Evolutionary conservation across 2,797 vertebrate genomes (phyloP).

Genomic region (Myiothlypis coronata): DNA sequence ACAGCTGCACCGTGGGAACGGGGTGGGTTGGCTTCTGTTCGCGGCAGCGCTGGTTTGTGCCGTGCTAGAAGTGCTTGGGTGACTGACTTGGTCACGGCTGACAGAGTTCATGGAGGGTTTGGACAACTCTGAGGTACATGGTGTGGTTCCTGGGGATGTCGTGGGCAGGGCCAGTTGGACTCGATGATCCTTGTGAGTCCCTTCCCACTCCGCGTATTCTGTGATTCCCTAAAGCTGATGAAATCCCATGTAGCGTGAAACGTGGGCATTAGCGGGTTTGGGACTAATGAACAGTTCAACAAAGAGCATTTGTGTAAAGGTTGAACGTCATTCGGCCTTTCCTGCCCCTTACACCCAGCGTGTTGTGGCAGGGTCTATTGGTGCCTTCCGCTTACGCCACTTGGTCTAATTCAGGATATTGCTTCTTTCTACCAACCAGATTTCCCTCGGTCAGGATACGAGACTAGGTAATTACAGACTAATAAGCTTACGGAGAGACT

Average conservation of each 20-base stretch:
- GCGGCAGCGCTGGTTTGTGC: neutral
- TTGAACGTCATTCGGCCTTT: neutral
- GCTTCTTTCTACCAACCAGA: neutral
- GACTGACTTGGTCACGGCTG: neutral
- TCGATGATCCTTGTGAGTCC: neutral
- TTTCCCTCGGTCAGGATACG: neutral
- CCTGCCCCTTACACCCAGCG: neutral
- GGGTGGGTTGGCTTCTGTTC: too few relatives aligned
- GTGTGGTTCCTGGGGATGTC: neutral
- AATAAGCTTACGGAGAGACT: neutral
- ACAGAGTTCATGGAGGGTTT: rapidly evolving
- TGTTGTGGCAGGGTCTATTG: neutral
- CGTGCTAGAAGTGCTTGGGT: too few relatives aligned
- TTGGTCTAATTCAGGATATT: neutral
- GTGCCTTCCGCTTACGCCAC: neutral
- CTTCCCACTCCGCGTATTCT: rapidly evolving
- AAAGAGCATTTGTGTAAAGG: neutral
- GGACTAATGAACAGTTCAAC: neutral
- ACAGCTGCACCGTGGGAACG: too few relatives aligned
- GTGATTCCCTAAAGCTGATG: neutral
- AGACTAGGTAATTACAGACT: neutral
- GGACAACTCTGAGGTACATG: rapidly evolving
- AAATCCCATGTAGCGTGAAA: neutral
- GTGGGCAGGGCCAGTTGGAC: neutral
- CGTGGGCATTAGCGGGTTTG: too few relatives aligned